Conservation (phyloP, 2,797 vertebrate species). For the Sebastes taczanowskii region DNA sequence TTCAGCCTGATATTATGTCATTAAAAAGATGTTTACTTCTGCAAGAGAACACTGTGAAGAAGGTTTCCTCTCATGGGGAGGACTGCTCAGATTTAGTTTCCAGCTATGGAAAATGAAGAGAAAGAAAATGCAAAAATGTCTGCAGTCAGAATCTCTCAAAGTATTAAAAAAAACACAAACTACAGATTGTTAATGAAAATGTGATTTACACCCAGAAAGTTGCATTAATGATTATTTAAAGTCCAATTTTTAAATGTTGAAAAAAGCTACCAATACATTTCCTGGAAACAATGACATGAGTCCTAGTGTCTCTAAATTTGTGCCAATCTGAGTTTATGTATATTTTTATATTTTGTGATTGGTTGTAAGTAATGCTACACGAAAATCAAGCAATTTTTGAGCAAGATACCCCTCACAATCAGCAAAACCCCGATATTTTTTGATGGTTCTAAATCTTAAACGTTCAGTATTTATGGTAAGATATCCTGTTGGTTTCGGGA, state of each 20-base stretch:
- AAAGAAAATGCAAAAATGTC: neutral
- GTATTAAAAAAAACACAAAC: neutral
- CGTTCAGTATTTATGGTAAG: too few relatives aligned
- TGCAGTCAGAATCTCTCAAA: neutral
- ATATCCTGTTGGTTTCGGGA: too few relatives aligned
- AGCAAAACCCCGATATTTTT: too few relatives aligned
- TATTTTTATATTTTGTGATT: neutral
- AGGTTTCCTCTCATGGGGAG: neutral
- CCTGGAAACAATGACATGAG: neutral
- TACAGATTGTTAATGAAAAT: neutral
- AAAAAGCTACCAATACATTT: neutral
- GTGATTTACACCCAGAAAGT: neutral
- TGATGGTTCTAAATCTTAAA: too few relatives aligned
- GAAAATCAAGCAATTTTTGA: too few relatives aligned
- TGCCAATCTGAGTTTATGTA: neutral
- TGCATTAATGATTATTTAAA: neutral
- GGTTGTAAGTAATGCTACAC: too few relatives aligned
- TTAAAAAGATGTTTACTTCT: neutral
- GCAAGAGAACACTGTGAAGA: neutral
- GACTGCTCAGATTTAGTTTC: neutral
- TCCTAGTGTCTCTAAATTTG: neutral
- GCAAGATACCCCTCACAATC: too few relatives aligned
- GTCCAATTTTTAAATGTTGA: neutral
- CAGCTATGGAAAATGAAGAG: neutral
- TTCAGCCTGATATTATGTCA: neutral